Base-by-base conservation (phyloP, 2,888 invertebrate species). In the Psococerastis gibbosa region DNA sequence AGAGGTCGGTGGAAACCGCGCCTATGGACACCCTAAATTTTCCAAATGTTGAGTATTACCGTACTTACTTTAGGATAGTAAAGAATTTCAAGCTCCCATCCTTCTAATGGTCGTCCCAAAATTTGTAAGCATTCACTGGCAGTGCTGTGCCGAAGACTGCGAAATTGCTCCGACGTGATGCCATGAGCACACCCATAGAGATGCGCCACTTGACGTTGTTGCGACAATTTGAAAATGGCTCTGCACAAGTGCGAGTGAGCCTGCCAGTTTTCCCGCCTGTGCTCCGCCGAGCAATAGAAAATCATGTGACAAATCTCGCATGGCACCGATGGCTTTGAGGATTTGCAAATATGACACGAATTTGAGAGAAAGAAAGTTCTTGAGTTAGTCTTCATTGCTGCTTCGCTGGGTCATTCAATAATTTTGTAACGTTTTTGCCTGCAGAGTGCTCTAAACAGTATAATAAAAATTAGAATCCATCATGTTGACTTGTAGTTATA, bases 21-120 rank as follows among this genome's bases (percentile, higher is more conserved):
- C n/a, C n/a, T n/a, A n/a, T n/a, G n/a, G n/a, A n/a, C n/a, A n/a
- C n/a, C n/a, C n/a, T n/a, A n/a, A n/a, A n/a, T n/a, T n/a, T n/a
- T n/a, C n/a, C n/a, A n/a, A n/a, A n/a, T n/a, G n/a, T n/a, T n/a
- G n/a, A n/a, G n/a, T n/a, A n/a, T n/a, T n/a, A n/a, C n/a, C n/a
- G n/a, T n/a, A n/a, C 38, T 17, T 20, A 38, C 38, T 22, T 20
- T 38, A 5, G 38, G 38, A 15, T 20, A 22, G 18, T 38, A 38
- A 5, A 38, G 20, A 17, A 74, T 68, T 54, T 81, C 80, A 47
- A 71, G 73, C 55, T 80, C 80, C 62, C 73, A 76, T 0, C 75
- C 68, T 11, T 68, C 63, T 34, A 80, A 54, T 2, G 63, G 57
- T 8, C 78, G 63, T 48, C 69, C 68, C 3, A 78, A 57, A 2